Evolutionary conservation across 2,113 vertebrate genomes (phyloP), one percentile per base, ranked within the genome.

Genomic region (Myocastor coypus): DNA sequence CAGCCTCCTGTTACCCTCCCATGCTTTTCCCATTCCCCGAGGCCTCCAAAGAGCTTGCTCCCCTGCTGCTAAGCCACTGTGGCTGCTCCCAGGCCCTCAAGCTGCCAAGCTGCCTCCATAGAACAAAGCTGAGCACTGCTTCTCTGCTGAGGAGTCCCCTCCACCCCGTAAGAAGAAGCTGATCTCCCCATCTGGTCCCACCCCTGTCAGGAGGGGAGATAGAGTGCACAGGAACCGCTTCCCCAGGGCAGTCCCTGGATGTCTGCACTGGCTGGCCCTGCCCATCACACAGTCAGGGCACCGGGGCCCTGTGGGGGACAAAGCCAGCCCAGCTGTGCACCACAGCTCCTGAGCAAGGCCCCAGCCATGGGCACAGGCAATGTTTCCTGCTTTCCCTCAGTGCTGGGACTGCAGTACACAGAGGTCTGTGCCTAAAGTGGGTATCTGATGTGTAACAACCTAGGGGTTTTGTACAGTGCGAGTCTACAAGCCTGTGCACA

Each of bases 401-500:
- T 69, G 17, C 42, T 7, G 26, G 40, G 64, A 32, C 20, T 17
- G 40, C 7, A 6, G 81, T 32, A 32, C 32, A 12, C 55, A 32
- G 68, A 32, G 46, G 34, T 50, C 89, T 55, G 40, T n/a, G 34
- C 37, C 32, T 9, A 0, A 0, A 4, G 13, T 0, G 14, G 40
- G 63, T 20, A 3, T 37, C 55, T 11, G 0, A 3, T 2, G 24
- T 32, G 80, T n/a, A 24, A 42, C 1, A 11, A 28, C 28, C 0
- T 2, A 16, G 13, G 42, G 59, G 9, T 42, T 40, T 26, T 3
- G 16, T 37, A 1, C 4, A n/a, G 9, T 32, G 8, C 22, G 42
- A 12, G 30, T 61, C 42, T 0, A 32, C 42, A 22, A 57, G 14
- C 59, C 4, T 16, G 57, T 10, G 46, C 5, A 2, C 0, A 3